phyloP scores from a whole-genome alignment of 64 coral and sea anemone genomes.

The Actinia tenebrosa region DNA sequence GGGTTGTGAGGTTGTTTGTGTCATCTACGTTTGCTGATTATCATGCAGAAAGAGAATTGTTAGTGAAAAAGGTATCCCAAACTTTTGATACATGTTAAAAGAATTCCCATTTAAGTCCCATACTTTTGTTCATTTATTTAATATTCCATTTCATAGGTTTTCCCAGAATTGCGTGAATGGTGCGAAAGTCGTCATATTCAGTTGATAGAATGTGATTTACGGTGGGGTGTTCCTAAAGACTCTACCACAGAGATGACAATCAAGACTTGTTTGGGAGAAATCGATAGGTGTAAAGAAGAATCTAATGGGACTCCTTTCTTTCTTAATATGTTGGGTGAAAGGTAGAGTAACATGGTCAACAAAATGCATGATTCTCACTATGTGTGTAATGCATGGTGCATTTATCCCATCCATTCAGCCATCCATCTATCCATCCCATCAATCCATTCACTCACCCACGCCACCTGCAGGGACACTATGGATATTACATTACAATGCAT shows the following conservation, averaged over 20 bases:
- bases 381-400: no score
- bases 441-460: no score
- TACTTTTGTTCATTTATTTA: neutral
- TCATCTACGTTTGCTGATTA: conserved; percentile 85
- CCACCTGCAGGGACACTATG: no score
- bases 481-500: no score
- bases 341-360: conserved; percentile 6
- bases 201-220: conserved; percentile 76
- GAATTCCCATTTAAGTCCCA: neutral
- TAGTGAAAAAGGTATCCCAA: conserved; percentile 60
- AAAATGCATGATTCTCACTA: no score
- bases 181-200: conserved; percentile 62
- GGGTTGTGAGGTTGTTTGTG: conserved; percentile 71
- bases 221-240: conserved; percentile 83
- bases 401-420: no score
- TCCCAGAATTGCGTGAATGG: conserved; percentile 77
- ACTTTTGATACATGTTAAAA: neutral
- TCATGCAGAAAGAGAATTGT: conserved; percentile 79
- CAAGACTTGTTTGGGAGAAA: conserved; percentile 69
- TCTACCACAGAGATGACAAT: conserved; percentile 68
- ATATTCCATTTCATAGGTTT: conserved; percentile 35
- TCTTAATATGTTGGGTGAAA: conserved; percentile 84
- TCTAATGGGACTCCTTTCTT: conserved; percentile 67
- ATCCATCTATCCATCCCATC: no score
- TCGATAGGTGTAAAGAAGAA: conserved; percentile 71